phyloP scores from a whole-genome alignment of 2,888 invertebrate genomes.

The Hypolimnas misippus region DNA sequence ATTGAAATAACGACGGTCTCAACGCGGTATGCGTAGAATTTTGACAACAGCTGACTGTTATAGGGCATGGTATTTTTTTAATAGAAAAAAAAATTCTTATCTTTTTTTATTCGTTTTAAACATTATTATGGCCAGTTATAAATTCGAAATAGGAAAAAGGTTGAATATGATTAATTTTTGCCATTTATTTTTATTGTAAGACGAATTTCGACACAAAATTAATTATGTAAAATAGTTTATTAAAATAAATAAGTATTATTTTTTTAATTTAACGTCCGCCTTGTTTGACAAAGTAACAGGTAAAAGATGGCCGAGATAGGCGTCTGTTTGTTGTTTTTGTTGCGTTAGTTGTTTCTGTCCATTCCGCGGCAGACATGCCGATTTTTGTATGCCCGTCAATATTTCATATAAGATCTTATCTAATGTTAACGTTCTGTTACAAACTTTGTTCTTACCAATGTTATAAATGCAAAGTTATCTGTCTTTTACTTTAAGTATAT shows the following conservation, averaged over 20 bases:
- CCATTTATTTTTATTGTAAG: not conserved
- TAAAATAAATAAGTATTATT: not conserved
- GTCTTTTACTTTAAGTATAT: no score
- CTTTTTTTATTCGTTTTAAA: not conserved
- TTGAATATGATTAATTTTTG: constrained; percentile 6
- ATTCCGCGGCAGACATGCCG: constrained; percentile 59
- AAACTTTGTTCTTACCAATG: not conserved
- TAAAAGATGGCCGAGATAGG: constrained; percentile 56
- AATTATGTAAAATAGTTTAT: not conserved
- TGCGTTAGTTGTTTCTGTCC: constrained; percentile 51
- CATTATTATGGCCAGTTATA: constrained; percentile 3
- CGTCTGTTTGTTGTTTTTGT: constrained; percentile 53
- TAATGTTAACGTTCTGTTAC: constrained; percentile 48
- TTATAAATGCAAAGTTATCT: not conserved
- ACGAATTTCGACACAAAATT: not conserved
- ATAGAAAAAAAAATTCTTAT: constrained; percentile 32
- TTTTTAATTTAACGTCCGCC: not conserved
- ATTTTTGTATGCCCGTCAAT: constrained; percentile 63
- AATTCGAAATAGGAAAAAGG: not conserved
- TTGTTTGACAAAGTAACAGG: constrained; percentile 53
- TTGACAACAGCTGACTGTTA: constrained; percentile 75
- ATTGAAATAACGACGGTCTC: constrained; percentile 82
- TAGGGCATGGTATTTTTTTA: constrained; percentile 44
- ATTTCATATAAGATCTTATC: constrained; percentile 65
- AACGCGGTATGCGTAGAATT: constrained; percentile 77